phyloP scores from a whole-genome alignment of 2,888 invertebrate species.

The Augochlorella aurata region DNA sequence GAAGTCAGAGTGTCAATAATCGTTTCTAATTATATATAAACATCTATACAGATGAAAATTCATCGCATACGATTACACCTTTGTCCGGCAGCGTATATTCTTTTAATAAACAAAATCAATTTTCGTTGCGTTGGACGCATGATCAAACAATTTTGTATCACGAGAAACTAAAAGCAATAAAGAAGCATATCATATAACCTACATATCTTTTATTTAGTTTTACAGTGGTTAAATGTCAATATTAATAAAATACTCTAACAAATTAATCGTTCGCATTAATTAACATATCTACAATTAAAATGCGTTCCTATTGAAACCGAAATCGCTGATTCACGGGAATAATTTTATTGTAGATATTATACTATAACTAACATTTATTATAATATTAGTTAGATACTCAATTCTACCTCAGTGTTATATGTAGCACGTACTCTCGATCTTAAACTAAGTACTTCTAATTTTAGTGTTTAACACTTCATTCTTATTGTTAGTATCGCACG shows the following conservation, averaged over 20 bases:
- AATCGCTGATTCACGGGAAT: not conserved
- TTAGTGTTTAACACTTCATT: slow-evolving; percentile 12
- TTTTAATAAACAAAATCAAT: slow-evolving; percentile 3
- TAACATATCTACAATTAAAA: not conserved
- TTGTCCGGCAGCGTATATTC: not conserved
- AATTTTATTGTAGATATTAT: not conserved
- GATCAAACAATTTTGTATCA: not conserved
- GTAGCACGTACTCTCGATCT: not conserved
- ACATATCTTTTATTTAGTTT: not conserved
- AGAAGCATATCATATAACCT: too few relatives aligned
- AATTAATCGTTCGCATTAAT: not conserved
- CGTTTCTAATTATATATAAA: not conserved
- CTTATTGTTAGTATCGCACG: slow-evolving; percentile 3
- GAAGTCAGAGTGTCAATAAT: not conserved
- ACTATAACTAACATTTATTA: not conserved
- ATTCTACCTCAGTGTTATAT: not conserved
- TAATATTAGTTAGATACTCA: not conserved
- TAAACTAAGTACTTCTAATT: slow-evolving; percentile 9
- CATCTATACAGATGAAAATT: not conserved
- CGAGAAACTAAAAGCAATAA: not conserved
- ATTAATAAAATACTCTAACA: not conserved
- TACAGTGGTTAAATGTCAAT: not conserved
- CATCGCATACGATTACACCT: not conserved
- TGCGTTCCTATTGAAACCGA: not conserved
- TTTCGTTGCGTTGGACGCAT: not conserved